A percentile compares a stretch with the other conserved stretches of the same genome.
Conservation (phyloP, 2,113 vertebrate species). For the Erinaceus europaeus region DNA sequence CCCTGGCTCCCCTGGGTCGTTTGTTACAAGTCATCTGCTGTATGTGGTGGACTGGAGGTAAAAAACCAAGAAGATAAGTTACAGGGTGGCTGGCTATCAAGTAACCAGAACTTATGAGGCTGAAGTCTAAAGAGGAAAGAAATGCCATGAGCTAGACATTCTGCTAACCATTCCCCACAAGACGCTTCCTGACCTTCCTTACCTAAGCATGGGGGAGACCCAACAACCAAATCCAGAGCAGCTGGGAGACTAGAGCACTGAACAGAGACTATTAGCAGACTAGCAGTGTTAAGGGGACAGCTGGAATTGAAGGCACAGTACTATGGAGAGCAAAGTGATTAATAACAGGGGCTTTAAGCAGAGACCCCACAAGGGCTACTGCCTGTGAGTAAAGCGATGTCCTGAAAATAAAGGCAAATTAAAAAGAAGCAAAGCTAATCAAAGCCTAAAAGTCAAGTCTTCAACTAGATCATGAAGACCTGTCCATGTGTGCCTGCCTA, state of each 20-base stretch:
- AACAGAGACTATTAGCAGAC: neutral
- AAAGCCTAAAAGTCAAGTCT: neutral
- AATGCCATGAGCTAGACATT: neutral
- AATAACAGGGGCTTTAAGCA: constrained; percentile 1
- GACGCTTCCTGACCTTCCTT: neutral
- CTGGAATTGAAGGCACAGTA: neutral
- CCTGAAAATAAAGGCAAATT: neutral
- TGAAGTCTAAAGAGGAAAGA: neutral
- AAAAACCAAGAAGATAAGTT: neutral
- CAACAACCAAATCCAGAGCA: neutral
- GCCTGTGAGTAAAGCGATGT: neutral
- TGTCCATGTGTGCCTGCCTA: neutral
- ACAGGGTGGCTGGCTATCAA: neutral
- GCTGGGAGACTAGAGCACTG: neutral
- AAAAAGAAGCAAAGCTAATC: neutral
- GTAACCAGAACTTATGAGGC: neutral
- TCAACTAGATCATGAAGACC: neutral
- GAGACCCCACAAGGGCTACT: neutral
- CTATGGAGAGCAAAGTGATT: neutral
- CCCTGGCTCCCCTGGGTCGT: neutral
- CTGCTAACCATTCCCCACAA: neutral
- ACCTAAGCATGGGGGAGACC: neutral
- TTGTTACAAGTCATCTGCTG: too few relatives aligned
- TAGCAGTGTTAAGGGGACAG: neutral
- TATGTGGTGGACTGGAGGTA: neutral